A percentile compares a stretch with the other conserved stretches of the same genome.
phyloP scores from a whole-genome alignment of 1,140 invertebrate genomes.

The Hylaeus volcanicus region DNA sequence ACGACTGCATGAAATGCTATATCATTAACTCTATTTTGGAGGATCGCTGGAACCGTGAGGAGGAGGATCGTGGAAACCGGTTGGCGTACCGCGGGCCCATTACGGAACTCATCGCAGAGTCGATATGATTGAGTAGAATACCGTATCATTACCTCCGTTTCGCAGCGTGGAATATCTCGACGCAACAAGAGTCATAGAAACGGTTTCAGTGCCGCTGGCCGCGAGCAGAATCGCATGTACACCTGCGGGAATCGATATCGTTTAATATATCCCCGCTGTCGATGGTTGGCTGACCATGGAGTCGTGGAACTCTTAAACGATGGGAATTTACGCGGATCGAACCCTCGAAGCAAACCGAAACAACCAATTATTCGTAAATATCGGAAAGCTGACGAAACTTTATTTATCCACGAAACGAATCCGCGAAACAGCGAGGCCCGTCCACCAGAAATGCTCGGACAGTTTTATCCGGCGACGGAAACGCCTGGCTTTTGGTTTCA shows the following conservation, averaged over 20 bases:
- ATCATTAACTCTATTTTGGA: slow-evolving; percentile 32
- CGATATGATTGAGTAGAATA: slow-evolving; percentile 39
- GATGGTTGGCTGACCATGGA: too few relatives aligned
- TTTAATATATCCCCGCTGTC: not conserved
- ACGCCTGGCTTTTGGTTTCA: not conserved
- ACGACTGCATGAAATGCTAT: not conserved
- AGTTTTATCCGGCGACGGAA: not conserved
- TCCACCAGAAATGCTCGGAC: not conserved
- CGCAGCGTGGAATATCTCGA: not conserved
- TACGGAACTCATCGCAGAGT: slow-evolving; percentile 24
- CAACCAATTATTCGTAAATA: too few relatives aligned
- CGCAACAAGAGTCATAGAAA: slow-evolving; percentile 25
- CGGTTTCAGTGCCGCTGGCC: not conserved
- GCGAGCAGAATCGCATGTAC: not conserved
- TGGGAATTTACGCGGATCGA: too few relatives aligned
- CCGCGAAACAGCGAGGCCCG: too few relatives aligned
- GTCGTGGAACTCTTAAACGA: too few relatives aligned
- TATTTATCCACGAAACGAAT: too few relatives aligned
- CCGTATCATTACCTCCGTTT: slow-evolving; percentile 24
- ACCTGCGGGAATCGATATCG: not conserved
- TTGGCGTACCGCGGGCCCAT: slow-evolving; percentile 6
- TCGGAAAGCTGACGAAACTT: too few relatives aligned
- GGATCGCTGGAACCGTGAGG: not conserved
- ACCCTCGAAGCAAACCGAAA: too few relatives aligned
- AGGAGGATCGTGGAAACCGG: slow-evolving; percentile 8